Conservation (phyloP, 2,888 invertebrate genomes). For the Drosophila nr. medialis region DNA sequence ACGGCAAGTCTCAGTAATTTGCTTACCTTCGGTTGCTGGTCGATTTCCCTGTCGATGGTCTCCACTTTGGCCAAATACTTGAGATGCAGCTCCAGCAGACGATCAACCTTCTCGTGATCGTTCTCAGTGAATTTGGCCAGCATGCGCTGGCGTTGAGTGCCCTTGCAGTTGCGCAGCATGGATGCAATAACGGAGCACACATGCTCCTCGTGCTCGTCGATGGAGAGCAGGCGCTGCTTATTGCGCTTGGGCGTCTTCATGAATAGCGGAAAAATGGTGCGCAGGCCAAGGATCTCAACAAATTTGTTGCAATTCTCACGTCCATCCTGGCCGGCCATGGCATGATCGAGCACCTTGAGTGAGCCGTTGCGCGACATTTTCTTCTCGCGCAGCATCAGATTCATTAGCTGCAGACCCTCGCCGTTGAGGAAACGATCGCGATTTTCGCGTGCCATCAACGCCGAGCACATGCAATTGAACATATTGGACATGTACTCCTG, state of each 20-base stretch:
- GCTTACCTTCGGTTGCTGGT: constrained; percentile 85
- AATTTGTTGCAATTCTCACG: constrained; percentile 98
- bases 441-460: constrained; percentile 94
- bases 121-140: constrained; percentile 98
- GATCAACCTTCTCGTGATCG: constrained; percentile 98
- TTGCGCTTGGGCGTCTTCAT: constrained; percentile 98
- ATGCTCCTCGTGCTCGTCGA: constrained; percentile 97
- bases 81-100: constrained; percentile 97
- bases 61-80: constrained; percentile 98
- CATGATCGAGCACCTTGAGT: constrained; percentile 98
- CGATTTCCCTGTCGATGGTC: constrained; percentile 91
- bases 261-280: constrained; percentile 98
- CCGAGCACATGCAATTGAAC: constrained; percentile 97
- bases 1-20: not conserved
- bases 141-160: constrained; percentile 94
- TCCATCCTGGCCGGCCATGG: constrained; percentile 96
- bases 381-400: constrained; percentile 98
- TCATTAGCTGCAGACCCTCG: constrained; percentile 99
- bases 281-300: constrained; percentile 97
- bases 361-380: constrained; percentile 98
- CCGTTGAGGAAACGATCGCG: constrained; percentile 95
- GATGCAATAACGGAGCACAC: constrained; percentile 96
- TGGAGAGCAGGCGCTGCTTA: constrained; percentile 90
- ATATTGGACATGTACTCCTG: constrained; percentile 99
- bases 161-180: constrained; percentile 96